These are phyloP conservation scores for Fissipunctia ypsillon DNA, from an alignment of 2,888 invertebrate genomes.

Conservation along the genomic window DNA sequence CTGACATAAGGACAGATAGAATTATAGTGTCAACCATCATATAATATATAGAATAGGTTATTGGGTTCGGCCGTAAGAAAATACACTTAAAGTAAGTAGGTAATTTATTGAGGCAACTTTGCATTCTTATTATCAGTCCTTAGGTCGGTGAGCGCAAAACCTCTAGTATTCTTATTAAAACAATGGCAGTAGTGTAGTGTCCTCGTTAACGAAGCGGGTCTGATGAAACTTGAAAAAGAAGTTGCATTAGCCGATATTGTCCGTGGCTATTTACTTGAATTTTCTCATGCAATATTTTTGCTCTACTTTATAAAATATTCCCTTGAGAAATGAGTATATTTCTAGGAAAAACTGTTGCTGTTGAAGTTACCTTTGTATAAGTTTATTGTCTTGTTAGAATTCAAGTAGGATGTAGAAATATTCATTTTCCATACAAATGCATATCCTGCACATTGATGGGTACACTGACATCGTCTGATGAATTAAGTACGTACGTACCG, in stretches of 20 bases:
- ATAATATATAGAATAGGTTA: no score
- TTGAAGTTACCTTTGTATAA: background rate
- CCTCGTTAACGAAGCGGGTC: constrained; percentile 45
- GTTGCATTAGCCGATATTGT: constrained; percentile 54
- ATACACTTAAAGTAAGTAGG: background rate
- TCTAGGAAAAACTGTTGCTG: background rate
- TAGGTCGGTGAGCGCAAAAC: constrained; percentile 37
- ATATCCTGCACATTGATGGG: background rate
- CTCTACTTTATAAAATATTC: constrained; percentile 25
- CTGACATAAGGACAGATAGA: no score
- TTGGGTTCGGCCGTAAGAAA: no score
- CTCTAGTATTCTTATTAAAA: constrained; percentile 48
- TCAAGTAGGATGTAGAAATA: background rate
- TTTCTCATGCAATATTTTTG: constrained; percentile 32
- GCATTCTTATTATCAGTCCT: constrained; percentile 30
- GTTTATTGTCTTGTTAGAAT: background rate
- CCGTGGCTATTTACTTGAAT: constrained; percentile 24
- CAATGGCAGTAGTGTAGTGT: constrained; percentile 49
- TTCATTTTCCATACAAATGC: background rate
- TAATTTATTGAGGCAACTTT: constrained; percentile 22
- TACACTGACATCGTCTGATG: background rate
- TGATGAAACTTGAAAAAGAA: constrained; percentile 53
- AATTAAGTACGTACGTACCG: background rate
- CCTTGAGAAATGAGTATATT: background rate
- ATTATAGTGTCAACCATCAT: no score